A percentile compares a stretch with the other conserved stretches of the same genome.
Conservation (phyloP, 2,888 invertebrate genomes). For the Flexamia atlantica region DNA sequence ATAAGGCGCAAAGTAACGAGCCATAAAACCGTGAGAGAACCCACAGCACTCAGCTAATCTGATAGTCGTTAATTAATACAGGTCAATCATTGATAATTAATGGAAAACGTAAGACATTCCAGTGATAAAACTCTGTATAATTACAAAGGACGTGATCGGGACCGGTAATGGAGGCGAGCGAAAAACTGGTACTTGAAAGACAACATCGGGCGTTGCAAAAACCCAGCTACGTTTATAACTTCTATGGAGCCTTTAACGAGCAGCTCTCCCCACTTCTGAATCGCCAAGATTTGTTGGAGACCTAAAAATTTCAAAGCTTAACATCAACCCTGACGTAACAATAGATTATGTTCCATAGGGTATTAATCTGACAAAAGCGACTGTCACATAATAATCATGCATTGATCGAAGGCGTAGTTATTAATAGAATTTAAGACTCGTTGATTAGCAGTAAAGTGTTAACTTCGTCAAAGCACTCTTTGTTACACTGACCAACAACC, state of each 20-base stretch:
- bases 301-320: too few relatives aligned
- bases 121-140: constrained; percentile 53
- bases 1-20: constrained; percentile 30
- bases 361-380: too few relatives aligned
- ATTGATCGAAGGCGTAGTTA: too few relatives aligned
- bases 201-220: constrained; percentile 38
- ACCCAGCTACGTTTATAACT: constrained; percentile 44
- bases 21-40: neutral
- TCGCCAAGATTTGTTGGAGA: neutral
- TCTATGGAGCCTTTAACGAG: constrained; percentile 29
- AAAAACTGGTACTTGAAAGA: constrained; percentile 51
- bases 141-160: constrained; percentile 47
- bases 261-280: neutral
- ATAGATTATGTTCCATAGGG: too few relatives aligned
- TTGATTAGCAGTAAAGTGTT: too few relatives aligned
- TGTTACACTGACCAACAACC: too few relatives aligned
- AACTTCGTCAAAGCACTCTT: too few relatives aligned
- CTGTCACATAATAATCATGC: too few relatives aligned
- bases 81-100: constrained; percentile 50
- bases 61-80: constrained; percentile 47
- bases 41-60: constrained; percentile 12
- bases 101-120: constrained; percentile 38
- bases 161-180: constrained; percentile 7
- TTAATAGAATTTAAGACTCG: too few relatives aligned
- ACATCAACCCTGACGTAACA: too few relatives aligned